Percentiles rank a stretch among this genome's conserved stretches.
Conservation (phyloP, 2,888 invertebrate genomes). For the Branchipolynoe longqiensis region DNA sequence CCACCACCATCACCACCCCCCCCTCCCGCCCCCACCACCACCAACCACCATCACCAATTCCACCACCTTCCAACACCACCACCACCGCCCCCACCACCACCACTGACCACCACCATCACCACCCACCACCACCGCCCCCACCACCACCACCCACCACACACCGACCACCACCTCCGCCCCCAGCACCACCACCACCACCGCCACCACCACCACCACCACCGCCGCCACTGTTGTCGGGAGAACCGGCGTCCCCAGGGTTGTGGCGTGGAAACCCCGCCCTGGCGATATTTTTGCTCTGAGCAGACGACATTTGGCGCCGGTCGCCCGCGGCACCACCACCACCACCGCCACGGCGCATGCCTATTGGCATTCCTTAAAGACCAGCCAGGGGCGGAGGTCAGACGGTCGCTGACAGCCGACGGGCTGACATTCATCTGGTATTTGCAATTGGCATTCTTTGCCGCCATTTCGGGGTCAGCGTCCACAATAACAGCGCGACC, state of each 20-base stretch:
- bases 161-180: too few species aligned
- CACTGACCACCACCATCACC: too few species aligned
- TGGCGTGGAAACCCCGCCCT: neutral
- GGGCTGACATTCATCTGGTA: conserved; percentile 51
- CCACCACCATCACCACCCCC: too few species aligned
- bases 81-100: too few species aligned
- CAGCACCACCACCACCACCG: too few species aligned
- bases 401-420: conserved; percentile 28
- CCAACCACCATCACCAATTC: too few species aligned
- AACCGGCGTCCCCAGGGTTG: conserved; percentile 39
- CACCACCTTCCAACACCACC: too few species aligned
- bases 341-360: neutral
- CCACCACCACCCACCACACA: too few species aligned
- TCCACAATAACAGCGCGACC: conserved; percentile 40
- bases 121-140: too few species aligned
- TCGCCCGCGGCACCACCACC: conserved; percentile 9
- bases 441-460: conserved; percentile 57
- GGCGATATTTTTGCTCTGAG: too few species aligned
- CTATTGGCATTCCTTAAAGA: conserved; percentile 57
- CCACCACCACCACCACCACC: too few species aligned
- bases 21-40: too few species aligned
- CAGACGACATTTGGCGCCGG: conserved; percentile 29
- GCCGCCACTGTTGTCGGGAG: conserved; percentile 28
- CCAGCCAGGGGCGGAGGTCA: conserved; percentile 24
- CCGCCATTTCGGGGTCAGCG: conserved; percentile 23